Percentiles rank a stretch among this genome's conserved stretches.
These are phyloP conservation scores for Nomada ruficornis DNA, from an alignment of 2,888 invertebrate genomes.

Conservation along the genomic window DNA sequence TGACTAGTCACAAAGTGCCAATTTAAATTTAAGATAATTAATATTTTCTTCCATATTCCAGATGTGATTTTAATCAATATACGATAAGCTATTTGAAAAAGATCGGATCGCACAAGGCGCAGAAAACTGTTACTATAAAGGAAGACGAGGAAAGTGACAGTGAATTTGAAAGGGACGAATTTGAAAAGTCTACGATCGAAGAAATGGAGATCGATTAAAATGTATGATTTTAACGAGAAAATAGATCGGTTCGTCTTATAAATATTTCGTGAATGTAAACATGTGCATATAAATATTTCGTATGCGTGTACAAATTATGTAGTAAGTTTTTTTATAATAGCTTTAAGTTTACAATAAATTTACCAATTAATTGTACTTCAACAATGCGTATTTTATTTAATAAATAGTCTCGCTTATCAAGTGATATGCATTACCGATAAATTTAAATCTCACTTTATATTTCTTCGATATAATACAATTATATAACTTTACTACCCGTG, in stretches of 20 bases:
- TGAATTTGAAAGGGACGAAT: conserved; percentile 19
- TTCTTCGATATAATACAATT: not conserved
- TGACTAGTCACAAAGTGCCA: not conserved
- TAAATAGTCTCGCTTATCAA: not conserved
- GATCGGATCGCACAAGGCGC: conserved; percentile 82
- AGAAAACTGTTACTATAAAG: conserved; percentile 1
- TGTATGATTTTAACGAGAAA: conserved; percentile 1
- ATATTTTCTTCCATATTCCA: conserved; percentile 79
- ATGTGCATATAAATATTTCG: conserved; percentile 4
- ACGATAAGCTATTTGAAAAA: conserved; percentile 89
- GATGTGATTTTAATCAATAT: conserved; percentile 96
- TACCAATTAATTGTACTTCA: conserved; percentile 13
- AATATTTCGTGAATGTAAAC: conserved; percentile 14
- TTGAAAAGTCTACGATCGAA: not conserved
- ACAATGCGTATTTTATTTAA: conserved; percentile 1
- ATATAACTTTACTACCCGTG: not conserved
- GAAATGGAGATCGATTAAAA: conserved; percentile 35
- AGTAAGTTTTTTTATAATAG: conserved; percentile 5
- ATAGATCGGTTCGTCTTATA: not conserved
- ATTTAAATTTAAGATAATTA: conserved; percentile 18
- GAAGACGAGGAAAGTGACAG: conserved; percentile 1
- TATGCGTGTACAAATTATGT: conserved; percentile 33
- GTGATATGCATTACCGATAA: not conserved
- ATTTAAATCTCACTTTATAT: not conserved
- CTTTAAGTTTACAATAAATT: conserved; percentile 37